Base-by-base conservation (phyloP, 2,113 vertebrate genomes). In the Poeciliopsis prolifica region DNA sequence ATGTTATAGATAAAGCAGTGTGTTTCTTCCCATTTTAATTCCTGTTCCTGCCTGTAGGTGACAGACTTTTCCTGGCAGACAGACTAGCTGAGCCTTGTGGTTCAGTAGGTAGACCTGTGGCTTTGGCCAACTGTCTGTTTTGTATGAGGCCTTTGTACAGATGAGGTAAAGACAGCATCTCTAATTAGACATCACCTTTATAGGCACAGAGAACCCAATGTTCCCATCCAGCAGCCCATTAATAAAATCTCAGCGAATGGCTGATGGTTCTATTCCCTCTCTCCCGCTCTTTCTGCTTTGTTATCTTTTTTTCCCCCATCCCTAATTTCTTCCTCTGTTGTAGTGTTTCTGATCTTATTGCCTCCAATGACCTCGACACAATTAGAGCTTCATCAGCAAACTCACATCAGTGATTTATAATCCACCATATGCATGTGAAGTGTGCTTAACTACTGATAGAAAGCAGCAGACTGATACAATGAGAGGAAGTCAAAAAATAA, bases 111-210 rank as follows among this genome's bases (percentile, higher is more conserved):
- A 72, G 82, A 85, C 80, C 65, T 84, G 82, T 77, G 61, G 75
- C 40, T 83, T 63, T 70, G 69, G 61, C 83, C 26, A 48, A 30
- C 69, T 75, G 70, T 83, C 77, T 72, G 79, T 76, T 74, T 84
- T 91, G 81, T 91, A 89, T 91, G 87, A 89, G 86, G 60, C 78
- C 88, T 87, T 90, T 91, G 84, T 91, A 77, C 79, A 78, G 85
- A 26, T 30, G 84, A 87, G 74, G 74, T 87, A 89, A 89, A 91
- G 91, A 90, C 86, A 90, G 84, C 86, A 87, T 91, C 87, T 83
- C 86, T 79, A 80, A 74, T 82, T 67, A 79, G 82, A 82, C 88
- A 83, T 88, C 83, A 87, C 86, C 84, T 91, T 84, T 74, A 68
- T 35, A 61, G 67, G 69, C 79, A 91, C 90, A 91, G 88, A 91